phyloP scores from a whole-genome alignment of 2,888 invertebrate genomes.

The Campoplex nolae region DNA sequence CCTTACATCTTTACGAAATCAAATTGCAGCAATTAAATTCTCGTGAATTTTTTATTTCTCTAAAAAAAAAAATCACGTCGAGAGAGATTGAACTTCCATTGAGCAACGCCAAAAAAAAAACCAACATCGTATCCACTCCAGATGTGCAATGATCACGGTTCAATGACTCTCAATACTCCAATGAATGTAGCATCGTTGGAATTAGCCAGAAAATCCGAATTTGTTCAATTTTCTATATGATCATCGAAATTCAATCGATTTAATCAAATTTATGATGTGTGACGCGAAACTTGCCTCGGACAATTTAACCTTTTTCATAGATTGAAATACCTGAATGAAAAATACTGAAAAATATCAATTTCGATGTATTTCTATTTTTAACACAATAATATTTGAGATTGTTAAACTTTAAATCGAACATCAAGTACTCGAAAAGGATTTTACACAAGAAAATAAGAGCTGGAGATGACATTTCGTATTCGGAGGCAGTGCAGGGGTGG shows the following conservation, averaged over 20 bases:
- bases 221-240: slow-evolving; percentile 22
- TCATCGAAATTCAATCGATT: slow-evolving; percentile 17
- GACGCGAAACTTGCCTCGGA: neutral
- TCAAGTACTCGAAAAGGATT: slow-evolving; percentile 44
- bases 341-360: neutral
- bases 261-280: neutral
- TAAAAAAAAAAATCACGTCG: neutral
- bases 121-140: slow-evolving; percentile 24
- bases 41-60: neutral
- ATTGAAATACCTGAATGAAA: neutral
- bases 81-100: neutral
- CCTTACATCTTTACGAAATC: neutral
- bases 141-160: slow-evolving; percentile 54
- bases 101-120: neutral
- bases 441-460: slow-evolving; percentile 40
- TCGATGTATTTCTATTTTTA: neutral
- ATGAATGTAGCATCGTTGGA: slow-evolving; percentile 11
- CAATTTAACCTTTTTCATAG: neutral
- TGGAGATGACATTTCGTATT: slow-evolving; percentile 34
- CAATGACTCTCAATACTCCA: slow-evolving; percentile 50
- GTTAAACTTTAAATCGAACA: neutral
- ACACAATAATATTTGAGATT: neutral
- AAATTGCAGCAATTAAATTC: neutral
- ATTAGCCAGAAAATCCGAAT: slow-evolving; percentile 41
- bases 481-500: slow-evolving; percentile 11